Percentiles rank a stretch among this genome's conserved stretches.
Evolutionary conservation across 2,113 vertebrate genomes (phyloP).

Genomic region (Gobius niger): DNA sequence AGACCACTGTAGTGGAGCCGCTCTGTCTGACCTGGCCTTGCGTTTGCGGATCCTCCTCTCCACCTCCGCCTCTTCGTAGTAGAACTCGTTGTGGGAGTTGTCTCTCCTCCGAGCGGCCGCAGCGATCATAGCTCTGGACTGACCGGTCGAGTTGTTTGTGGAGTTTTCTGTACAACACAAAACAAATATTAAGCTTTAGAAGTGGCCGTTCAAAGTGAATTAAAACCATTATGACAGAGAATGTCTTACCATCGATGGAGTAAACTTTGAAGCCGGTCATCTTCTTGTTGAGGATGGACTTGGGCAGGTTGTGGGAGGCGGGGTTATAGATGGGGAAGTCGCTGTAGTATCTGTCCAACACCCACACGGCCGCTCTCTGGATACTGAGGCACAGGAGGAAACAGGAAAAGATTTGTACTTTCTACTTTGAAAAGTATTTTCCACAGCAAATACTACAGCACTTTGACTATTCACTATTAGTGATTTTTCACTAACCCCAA

Average conservation of each 20-base stretch:
- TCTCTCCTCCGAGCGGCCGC: constrained; percentile 89
- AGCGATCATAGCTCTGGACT: constrained; percentile 90
- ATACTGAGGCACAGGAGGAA: constrained; percentile 76
- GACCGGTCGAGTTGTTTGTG: constrained; percentile 90
- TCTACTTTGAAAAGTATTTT: too few relatives aligned
- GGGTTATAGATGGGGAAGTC: constrained; percentile 97
- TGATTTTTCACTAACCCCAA: too few relatives aligned
- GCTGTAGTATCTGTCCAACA: constrained; percentile 95
- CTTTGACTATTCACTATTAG: too few relatives aligned
- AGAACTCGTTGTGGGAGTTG: constrained; percentile 95
- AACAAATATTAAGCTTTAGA: neutral
- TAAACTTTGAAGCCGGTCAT: constrained; percentile 98
- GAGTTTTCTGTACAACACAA: constrained; percentile 80
- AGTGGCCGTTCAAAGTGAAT: neutral
- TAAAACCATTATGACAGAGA: neutral
- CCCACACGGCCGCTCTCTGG: constrained; percentile 93
- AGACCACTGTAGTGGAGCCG: too few relatives aligned
- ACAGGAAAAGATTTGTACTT: neutral
- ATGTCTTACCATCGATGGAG: constrained; percentile 86
- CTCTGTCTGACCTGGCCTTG: constrained; percentile 83
- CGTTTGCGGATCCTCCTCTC: constrained; percentile 90
- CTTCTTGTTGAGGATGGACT: constrained; percentile 95
- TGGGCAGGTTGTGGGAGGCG: constrained; percentile 93
- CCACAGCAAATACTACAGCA: too few relatives aligned
- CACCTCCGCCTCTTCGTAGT: constrained; percentile 95